Percentiles rank a stretch among this genome's conserved stretches.
phyloP scores from a whole-genome alignment of 2,797 vertebrate species.

The Meriones psammophilus region DNA sequence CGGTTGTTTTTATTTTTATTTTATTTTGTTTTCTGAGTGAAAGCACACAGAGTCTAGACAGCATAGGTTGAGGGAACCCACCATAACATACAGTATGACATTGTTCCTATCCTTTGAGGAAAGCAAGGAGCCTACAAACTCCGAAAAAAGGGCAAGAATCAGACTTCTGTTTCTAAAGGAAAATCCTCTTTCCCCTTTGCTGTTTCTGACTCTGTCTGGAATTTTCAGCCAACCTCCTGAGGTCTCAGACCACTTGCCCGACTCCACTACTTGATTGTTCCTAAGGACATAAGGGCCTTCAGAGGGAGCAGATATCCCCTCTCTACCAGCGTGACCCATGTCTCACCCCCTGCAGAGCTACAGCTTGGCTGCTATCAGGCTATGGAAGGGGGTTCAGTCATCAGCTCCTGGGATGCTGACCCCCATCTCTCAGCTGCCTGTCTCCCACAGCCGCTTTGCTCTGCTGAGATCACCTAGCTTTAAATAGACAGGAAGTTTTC shows the following conservation, averaged over 20 bases:
- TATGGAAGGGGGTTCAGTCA: not conserved
- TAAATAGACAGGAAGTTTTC: not conserved
- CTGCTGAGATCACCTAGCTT: not conserved
- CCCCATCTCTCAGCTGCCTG: rapidly evolving
- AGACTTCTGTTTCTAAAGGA: conserved; percentile 63
- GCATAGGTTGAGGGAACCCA: not conserved
- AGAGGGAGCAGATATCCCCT: not conserved
- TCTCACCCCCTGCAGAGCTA: not conserved
- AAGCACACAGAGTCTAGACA: conserved; percentile 76
- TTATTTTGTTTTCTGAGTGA: conserved; percentile 81
- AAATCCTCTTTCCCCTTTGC: conserved; percentile 45
- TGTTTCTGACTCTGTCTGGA: conserved; percentile 63
- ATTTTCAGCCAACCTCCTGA: not conserved
- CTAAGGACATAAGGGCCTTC: not conserved
- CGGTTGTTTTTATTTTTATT: conserved; percentile 82
- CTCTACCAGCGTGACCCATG: not conserved
- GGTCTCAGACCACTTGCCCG: not conserved
- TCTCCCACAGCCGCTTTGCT: not conserved
- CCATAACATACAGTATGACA: conserved; percentile 61
- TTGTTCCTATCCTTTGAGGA: conserved; percentile 76
- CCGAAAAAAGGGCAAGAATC: conserved; percentile 55
- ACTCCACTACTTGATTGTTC: not conserved
- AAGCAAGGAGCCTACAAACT: conserved; percentile 40
- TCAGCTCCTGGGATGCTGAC: not conserved
- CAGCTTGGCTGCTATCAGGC: not conserved